Evolutionary conservation across 2,113 vertebrate genomes (phyloP).

Genomic region (Eulacestoma nigropectus): DNA sequence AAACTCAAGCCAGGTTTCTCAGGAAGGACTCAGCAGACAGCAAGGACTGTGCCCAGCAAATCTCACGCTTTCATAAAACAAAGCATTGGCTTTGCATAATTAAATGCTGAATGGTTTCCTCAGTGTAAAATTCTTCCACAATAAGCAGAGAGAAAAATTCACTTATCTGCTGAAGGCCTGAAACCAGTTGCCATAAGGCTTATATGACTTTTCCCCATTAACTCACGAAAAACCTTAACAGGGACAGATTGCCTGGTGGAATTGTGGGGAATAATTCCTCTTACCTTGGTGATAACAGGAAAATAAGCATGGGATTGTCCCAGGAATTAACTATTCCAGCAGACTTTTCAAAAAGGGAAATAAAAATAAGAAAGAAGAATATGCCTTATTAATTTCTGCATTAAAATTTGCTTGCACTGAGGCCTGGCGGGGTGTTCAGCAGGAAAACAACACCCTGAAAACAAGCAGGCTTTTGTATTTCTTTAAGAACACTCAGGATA

Average conservation of each 20-base stretch:
- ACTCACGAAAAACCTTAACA: background rate
- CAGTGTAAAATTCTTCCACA: background rate
- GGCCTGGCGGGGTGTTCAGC: background rate
- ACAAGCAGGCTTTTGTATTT: background rate
- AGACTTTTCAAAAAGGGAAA: background rate
- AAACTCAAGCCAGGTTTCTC: background rate
- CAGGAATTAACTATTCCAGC: background rate
- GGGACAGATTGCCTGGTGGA: background rate
- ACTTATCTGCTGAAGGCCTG: background rate
- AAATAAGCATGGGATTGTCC: background rate
- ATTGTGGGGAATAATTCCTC: background rate
- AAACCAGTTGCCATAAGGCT: background rate
- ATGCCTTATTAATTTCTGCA: background rate
- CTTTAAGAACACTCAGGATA: background rate
- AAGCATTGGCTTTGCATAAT: background rate
- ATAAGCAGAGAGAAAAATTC: background rate
- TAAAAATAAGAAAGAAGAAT: background rate
- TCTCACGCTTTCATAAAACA: background rate
- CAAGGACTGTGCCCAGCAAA: background rate
- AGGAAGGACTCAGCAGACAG: background rate
- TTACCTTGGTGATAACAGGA: background rate
- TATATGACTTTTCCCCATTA: background rate
- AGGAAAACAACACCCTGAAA: background rate
- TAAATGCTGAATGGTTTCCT: background rate
- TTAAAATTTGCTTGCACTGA: background rate